Evolutionary conservation across 2,113 vertebrate species (phyloP).

Genomic region (Okapia johnstoni): DNA sequence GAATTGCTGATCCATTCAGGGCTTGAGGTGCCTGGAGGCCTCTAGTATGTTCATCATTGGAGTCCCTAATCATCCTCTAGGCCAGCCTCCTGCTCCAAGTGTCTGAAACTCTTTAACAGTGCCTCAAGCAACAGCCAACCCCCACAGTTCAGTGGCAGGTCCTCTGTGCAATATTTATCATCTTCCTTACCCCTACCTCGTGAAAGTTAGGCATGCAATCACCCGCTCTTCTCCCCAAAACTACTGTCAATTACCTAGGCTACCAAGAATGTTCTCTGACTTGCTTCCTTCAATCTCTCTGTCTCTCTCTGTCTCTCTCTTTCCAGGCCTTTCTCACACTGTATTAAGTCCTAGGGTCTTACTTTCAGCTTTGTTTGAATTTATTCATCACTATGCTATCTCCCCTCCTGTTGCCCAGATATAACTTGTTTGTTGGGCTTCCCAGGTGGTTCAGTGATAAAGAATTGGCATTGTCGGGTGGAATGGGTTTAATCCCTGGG

Average conservation of each 20-base stretch:
- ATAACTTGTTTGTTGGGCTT: neutral
- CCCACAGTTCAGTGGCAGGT: neutral
- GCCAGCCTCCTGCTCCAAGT: neutral
- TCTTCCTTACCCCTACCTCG: neutral
- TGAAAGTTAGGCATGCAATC: neutral
- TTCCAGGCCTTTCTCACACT: neutral
- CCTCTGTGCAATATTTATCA: neutral
- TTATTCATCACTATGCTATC: neutral
- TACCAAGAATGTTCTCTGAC: neutral
- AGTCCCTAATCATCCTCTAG: neutral
- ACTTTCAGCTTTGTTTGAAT: constrained; percentile 23
- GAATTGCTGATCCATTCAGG: constrained; percentile 90
- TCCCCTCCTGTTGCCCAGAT: neutral
- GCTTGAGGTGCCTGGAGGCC: constrained; percentile 81
- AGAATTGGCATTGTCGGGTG: neutral
- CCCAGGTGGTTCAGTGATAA: neutral
- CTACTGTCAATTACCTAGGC: neutral
- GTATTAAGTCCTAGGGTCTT: neutral
- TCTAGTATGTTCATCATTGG: constrained; percentile 15
- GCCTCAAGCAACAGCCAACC: neutral
- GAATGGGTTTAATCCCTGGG: neutral
- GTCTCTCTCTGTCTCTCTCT: neutral
- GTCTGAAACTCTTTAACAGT: neutral
- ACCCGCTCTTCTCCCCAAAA: neutral
- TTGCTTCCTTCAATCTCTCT: neutral